These are phyloP conservation scores for Papilio aristodemus DNA, from an alignment of 1,140 invertebrate genomes.

Conservation along the genomic window DNA sequence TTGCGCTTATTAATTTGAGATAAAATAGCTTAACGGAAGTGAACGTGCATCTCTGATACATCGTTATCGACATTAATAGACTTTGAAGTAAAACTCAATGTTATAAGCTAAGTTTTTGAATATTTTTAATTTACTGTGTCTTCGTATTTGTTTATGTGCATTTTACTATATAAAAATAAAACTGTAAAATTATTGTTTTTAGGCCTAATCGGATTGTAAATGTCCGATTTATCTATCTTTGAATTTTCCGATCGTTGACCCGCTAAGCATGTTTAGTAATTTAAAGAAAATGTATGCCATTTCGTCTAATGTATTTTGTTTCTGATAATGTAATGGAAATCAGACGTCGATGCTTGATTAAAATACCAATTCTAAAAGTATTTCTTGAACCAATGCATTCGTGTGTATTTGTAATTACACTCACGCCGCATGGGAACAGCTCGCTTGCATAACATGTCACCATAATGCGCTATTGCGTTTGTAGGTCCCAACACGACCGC, in stretches of 20 bases:
- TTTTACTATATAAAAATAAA: neutral
- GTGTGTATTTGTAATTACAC: constrained; percentile 27
- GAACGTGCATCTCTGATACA: neutral
- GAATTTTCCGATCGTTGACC: constrained; percentile 10
- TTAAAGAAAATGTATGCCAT: constrained; percentile 23
- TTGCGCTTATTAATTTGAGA: neutral
- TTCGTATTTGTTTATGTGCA: neutral
- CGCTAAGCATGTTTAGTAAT: neutral
- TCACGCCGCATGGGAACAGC: constrained; percentile 25
- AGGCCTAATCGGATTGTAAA: neutral
- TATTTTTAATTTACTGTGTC: neutral
- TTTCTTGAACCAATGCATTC: constrained; percentile 4
- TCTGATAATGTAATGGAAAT: constrained; percentile 14
- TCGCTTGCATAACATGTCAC: constrained; percentile 30
- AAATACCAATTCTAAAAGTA: constrained; percentile 5
- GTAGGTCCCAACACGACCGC: constrained; percentile 17
- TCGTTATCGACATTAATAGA: neutral
- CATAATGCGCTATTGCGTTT: constrained; percentile 31
- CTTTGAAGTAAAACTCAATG: neutral
- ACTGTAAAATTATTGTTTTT: constrained; percentile 13
- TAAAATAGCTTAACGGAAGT: neutral
- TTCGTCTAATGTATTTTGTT: constrained; percentile 20
- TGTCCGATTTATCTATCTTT: constrained; percentile 7
- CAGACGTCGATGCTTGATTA: neutral
- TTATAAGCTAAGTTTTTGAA: neutral